Evolutionary conservation across 2,113 vertebrate genomes (phyloP).

Genomic region (Urocitellus parryii): DNA sequence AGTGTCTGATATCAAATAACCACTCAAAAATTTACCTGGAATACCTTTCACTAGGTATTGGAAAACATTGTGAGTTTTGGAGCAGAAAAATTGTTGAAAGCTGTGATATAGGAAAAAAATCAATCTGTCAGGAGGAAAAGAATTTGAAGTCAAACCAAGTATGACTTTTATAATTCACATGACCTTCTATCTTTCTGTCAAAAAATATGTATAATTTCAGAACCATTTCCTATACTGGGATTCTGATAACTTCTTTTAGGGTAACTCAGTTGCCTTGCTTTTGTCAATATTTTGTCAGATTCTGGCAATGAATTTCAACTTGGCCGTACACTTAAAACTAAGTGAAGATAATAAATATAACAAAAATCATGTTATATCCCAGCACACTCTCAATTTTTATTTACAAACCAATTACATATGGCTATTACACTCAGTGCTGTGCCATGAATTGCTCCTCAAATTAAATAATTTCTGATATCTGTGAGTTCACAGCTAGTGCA

Average conservation of each 20-base stretch:
- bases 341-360: not conserved
- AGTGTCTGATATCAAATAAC: not conserved
- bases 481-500: not conserved
- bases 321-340: not conserved
- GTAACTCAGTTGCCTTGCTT: not conserved
- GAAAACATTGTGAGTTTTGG: not conserved
- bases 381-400: not conserved
- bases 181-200: not conserved
- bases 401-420: not conserved
- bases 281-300: not conserved
- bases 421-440: not conserved
- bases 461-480: conserved; percentile 14
- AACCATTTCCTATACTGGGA: not conserved
- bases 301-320: not conserved
- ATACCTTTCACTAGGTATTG: not conserved
- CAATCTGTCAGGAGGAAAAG: conserved; percentile 6
- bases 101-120: conserved; percentile 24
- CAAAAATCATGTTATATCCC: not conserved
- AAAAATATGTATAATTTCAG: conserved; percentile 21
- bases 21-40: not conserved
- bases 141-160: not conserved
- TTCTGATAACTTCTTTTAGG: not conserved
- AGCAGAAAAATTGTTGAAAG: not conserved
- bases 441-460: not conserved
- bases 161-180: not conserved